A percentile compares a stretch with the other conserved stretches of the same genome.
Evolutionary conservation across 2,113 vertebrate species (phyloP).

Genomic region (Ophiodon elongatus): DNA sequence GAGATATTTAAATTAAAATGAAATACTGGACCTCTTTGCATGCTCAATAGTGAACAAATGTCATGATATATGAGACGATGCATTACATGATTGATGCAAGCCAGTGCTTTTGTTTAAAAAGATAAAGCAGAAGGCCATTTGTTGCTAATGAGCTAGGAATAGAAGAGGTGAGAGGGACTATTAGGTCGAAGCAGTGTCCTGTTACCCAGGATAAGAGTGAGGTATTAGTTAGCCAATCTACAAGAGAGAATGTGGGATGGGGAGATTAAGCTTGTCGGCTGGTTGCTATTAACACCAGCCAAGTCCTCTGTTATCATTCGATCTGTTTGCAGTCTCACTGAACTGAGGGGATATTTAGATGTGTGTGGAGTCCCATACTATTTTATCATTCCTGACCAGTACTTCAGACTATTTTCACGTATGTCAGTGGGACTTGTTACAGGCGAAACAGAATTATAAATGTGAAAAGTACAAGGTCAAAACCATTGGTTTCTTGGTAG

Average conservation of each 20-base stretch:
- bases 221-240: constrained; percentile 57
- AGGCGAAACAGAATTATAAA: neutral
- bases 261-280: constrained; percentile 56
- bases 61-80: neutral
- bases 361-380: neutral
- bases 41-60: neutral
- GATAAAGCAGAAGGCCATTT: constrained; percentile 42
- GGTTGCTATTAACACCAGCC: constrained; percentile 63
- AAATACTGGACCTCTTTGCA: neutral
- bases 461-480: neutral
- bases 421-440: neutral
- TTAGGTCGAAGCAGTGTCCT: constrained; percentile 36
- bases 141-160: constrained; percentile 60
- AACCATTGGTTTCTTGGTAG: neutral
- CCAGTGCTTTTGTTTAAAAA: constrained; percentile 37
- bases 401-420: neutral
- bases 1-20: neutral
- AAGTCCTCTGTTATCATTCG: constrained; percentile 53
- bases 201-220: constrained; percentile 56
- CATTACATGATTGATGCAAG: neutral
- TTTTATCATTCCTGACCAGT: constrained; percentile 5
- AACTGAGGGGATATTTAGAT: constrained; percentile 1
- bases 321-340: constrained; percentile 25
- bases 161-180: constrained; percentile 43
- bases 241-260: constrained; percentile 55